phyloP scores from a whole-genome alignment of 1,140 invertebrate genomes.

The Drosophila sp. region DNA sequence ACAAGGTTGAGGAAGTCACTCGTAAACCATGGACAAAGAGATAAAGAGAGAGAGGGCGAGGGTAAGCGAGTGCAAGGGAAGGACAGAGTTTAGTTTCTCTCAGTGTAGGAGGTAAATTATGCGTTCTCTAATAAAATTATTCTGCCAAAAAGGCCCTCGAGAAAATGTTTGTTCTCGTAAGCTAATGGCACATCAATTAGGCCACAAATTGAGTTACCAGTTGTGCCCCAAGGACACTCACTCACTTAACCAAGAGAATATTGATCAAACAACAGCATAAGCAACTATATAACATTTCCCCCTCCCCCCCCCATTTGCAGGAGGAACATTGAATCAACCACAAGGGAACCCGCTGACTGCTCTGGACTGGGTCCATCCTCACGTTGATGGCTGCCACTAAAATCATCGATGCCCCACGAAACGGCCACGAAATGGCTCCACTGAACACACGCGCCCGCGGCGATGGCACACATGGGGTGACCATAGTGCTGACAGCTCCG shows the following conservation, averaged over 20 bases:
- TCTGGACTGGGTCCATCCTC: slow-evolving; percentile 26
- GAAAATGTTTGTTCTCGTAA: slow-evolving; percentile 9
- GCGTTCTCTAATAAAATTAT: slow-evolving; percentile 4
- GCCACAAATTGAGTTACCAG: slow-evolving; percentile 65
- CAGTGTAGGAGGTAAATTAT: not conserved
- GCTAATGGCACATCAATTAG: slow-evolving; percentile 63
- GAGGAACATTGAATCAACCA: slow-evolving; percentile 26
- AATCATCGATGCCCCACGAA: slow-evolving; percentile 82
- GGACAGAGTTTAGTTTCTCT: not conserved
- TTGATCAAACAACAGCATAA: slow-evolving; percentile 23
- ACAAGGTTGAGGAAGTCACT: slow-evolving; percentile 55
- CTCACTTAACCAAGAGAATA: slow-evolving; percentile 32
- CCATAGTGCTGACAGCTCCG: slow-evolving; percentile 85
- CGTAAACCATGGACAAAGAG: not conserved
- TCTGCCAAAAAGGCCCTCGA: slow-evolving; percentile 1
- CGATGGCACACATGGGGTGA: slow-evolving; percentile 86
- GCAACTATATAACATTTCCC: slow-evolving; percentile 22
- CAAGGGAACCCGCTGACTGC: slow-evolving; percentile 17
- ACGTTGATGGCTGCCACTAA: slow-evolving; percentile 82
- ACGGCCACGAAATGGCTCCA: slow-evolving; percentile 90
- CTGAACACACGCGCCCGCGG: slow-evolving; percentile 87
- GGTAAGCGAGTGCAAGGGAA: slow-evolving; percentile 29
- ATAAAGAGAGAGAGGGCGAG: not conserved
- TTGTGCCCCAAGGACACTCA: slow-evolving; percentile 35
- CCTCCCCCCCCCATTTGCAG: not conserved